Percentiles rank a stretch among this genome's conserved stretches.
These are phyloP conservation scores for Hemaris fuciformis DNA, from an alignment of 2,888 invertebrate genomes.

Conservation along the genomic window DNA sequence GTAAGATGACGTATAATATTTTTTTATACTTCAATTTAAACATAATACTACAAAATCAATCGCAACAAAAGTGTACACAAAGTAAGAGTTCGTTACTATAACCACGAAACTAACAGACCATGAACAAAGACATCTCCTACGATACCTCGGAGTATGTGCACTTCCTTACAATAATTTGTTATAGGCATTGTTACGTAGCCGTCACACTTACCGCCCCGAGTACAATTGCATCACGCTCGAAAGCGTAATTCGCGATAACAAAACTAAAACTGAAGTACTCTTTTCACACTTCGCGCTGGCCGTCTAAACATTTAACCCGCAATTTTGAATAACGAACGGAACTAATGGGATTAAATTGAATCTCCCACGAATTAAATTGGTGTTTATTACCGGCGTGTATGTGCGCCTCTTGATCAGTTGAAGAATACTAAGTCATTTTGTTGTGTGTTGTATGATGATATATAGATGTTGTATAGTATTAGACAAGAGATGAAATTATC, in stretches of 20 bases:
- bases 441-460: no score
- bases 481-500: no score
- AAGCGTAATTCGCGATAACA: constrained; percentile 60
- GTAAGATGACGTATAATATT: no score
- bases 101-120: background rate
- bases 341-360: background rate
- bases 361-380: no score
- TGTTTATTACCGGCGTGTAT: no score
- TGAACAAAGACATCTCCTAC: background rate
- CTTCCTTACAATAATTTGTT: constrained; percentile 9
- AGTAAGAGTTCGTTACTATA: background rate
- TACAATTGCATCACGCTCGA: constrained; percentile 68
- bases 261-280: constrained; percentile 22
- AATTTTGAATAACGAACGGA: no score
- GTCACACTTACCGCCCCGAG: constrained; percentile 17
- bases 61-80: no score
- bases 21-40: no score
- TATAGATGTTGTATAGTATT: no score
- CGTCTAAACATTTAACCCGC: background rate
- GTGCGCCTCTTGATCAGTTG: no score
- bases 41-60: no score
- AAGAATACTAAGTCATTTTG: no score
- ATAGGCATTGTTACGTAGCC: constrained; percentile 14
- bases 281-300: constrained; percentile 1
- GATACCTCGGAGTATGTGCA: background rate